Evolutionary conservation across 1,140 invertebrate genomes (phyloP).

Genomic region (Brachionus rotundiformis): DNA sequence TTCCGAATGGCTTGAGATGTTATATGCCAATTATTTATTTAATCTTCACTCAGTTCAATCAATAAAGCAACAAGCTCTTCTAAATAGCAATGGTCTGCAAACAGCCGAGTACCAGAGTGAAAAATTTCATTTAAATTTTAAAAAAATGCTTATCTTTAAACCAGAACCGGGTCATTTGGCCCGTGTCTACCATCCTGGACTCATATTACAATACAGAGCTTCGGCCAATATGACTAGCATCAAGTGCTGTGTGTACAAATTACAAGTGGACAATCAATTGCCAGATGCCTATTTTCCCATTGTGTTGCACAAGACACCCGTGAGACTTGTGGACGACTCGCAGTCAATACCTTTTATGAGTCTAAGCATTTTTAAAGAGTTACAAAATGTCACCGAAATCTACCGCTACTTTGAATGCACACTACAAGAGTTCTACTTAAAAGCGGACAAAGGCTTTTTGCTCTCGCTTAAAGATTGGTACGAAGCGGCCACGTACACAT

Average conservation of each 20-base stretch:
- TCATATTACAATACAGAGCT: constrained; percentile 23
- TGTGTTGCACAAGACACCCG: constrained; percentile 71
- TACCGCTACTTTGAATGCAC: constrained; percentile 71
- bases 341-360: constrained; percentile 72
- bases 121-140: constrained; percentile 39
- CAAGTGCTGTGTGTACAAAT: constrained; percentile 8
- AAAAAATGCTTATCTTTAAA: neutral
- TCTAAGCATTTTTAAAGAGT: constrained; percentile 66
- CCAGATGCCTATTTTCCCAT: constrained; percentile 75
- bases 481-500: constrained; percentile 55
- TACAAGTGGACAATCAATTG: constrained; percentile 75
- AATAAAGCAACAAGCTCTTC: neutral
- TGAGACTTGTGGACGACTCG: constrained; percentile 62
- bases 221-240: constrained; percentile 32
- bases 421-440: constrained; percentile 73
- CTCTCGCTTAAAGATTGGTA: constrained; percentile 70
- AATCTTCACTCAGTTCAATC: constrained; percentile 9
- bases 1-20: constrained; percentile 24
- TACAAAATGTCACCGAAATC: constrained; percentile 67
- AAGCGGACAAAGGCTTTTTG: constrained; percentile 75
- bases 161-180: constrained; percentile 14
- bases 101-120: neutral
- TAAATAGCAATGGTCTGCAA: neutral
- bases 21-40: constrained; percentile 1
- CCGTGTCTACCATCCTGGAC: neutral